Base-by-base conservation (phyloP, 1,140 invertebrate species). In the Rhizoglyphus robini region DNA sequence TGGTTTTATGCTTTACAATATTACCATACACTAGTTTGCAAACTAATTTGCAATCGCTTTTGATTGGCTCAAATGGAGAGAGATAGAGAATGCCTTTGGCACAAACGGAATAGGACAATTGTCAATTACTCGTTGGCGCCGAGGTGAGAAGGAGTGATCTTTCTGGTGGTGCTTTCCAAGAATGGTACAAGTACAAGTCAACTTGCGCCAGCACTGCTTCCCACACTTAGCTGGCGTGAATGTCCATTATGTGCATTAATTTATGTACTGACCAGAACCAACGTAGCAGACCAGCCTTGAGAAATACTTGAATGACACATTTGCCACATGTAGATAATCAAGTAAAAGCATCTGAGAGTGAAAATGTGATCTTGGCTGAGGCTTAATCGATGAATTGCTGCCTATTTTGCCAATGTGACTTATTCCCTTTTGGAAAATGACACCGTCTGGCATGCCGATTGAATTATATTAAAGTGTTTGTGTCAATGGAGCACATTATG, bases 231-330 rank as follows among this genome's bases (percentile, higher is more conserved):
- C 77, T 77, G 58, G 78, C 78, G 68, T 79, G 78, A 65, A 79
- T 79, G 71, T 79, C 78, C 72, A 79, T 78, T 69, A 79, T 77
- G 69, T 79, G 78, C n/a, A n/a, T n/a, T n/a, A n/a, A n/a, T n/a
- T n/a, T n/a, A n/a, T n/a, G n/a, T n/a, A n/a, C 51, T 71, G 73
- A 27, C 76, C 76, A 70, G 78, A 77, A 5, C 73, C 54, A 65
- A 79, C 73, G 67, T 79, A 79, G n/a, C n/a, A 3, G 78, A 77
- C 15, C 77, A 78, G 63, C 76, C 77, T 69, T 78, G 78, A 20
- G 77, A 68, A 27, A 75, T 68, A 67, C 71, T 71, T 18, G 71
- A 67, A 63, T 72, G 71, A 25, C 68, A 4, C 48, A 51, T 51
- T 3, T 34, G 77, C 76, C 67, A 77, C 75, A 71, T 79, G 78